Evolutionary conservation across 2,113 vertebrate species (phyloP).

Genomic region (Marmota flaviventris): DNA sequence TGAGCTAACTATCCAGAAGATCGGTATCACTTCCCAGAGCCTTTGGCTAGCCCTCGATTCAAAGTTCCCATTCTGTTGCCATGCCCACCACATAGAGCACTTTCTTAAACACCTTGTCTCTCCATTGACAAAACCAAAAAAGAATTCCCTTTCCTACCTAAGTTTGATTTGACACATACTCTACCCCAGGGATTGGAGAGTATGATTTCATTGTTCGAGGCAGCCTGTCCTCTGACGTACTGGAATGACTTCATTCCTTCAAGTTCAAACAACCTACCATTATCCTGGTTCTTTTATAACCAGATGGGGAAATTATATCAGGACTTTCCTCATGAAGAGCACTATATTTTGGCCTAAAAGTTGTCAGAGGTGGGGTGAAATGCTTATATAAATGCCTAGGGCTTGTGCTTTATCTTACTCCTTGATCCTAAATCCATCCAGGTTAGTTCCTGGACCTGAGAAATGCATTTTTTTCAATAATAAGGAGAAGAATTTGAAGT

Average conservation of each 20-base stretch:
- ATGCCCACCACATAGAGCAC: neutral
- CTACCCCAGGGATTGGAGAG: neutral
- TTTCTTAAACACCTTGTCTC: neutral
- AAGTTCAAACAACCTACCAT: neutral
- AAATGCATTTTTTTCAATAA: constrained; percentile 53
- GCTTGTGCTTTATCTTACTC: constrained; percentile 25
- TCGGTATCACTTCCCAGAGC: neutral
- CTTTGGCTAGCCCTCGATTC: neutral
- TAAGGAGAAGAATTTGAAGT: neutral
- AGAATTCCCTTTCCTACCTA: neutral
- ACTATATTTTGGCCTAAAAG: neutral
- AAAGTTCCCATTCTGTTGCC: neutral
- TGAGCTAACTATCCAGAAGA: neutral
- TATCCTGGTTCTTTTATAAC: neutral
- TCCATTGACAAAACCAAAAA: neutral
- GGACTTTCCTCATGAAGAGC: neutral
- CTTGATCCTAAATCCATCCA: neutral
- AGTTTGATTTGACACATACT: neutral
- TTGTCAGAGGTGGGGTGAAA: neutral
- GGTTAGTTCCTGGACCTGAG: neutral
- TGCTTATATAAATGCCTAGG: neutral
- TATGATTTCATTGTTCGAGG: constrained; percentile 24
- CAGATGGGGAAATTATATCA: neutral
- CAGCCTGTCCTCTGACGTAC: neutral
- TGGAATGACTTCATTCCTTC: neutral